Evolutionary conservation across 2,797 vertebrate species (phyloP).

Genomic region (Sorex maritimensis): DNA sequence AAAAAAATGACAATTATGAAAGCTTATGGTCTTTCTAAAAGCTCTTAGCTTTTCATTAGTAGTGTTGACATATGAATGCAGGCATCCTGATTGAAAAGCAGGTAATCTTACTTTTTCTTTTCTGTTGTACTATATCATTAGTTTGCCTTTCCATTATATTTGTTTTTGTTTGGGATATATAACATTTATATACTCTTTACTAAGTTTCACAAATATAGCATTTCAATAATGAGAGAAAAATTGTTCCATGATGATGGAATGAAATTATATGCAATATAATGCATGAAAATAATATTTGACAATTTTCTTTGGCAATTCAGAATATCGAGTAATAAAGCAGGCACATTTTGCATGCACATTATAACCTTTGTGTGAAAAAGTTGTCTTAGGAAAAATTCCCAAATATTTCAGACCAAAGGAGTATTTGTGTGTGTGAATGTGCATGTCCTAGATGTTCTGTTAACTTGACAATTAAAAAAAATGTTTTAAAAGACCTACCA

Average conservation of each 20-base stretch:
- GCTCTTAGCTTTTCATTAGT: neutral
- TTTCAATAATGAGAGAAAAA: neutral
- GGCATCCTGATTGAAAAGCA: neutral
- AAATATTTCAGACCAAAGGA: too few species aligned
- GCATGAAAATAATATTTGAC: neutral
- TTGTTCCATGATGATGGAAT: neutral
- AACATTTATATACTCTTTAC: neutral
- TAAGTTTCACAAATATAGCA: neutral
- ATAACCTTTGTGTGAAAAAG: too few species aligned
- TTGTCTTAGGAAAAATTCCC: too few species aligned
- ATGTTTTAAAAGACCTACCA: too few species aligned
- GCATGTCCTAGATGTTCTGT: too few species aligned
- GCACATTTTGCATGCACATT: neutral
- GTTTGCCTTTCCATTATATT: neutral
- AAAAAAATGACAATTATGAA: neutral
- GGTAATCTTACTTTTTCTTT: neutral
- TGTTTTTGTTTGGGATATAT: too few species aligned
- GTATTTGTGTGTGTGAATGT: too few species aligned
- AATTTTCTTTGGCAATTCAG: too few species aligned
- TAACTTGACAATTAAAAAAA: too few species aligned
- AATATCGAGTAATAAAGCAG: neutral
- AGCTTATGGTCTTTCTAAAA: neutral
- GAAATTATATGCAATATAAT: neutral
- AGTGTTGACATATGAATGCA: neutral
- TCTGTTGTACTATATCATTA: too few species aligned